Evolutionary conservation across 2,113 vertebrate genomes (phyloP).

Genomic region (Irena cyanogastra): DNA sequence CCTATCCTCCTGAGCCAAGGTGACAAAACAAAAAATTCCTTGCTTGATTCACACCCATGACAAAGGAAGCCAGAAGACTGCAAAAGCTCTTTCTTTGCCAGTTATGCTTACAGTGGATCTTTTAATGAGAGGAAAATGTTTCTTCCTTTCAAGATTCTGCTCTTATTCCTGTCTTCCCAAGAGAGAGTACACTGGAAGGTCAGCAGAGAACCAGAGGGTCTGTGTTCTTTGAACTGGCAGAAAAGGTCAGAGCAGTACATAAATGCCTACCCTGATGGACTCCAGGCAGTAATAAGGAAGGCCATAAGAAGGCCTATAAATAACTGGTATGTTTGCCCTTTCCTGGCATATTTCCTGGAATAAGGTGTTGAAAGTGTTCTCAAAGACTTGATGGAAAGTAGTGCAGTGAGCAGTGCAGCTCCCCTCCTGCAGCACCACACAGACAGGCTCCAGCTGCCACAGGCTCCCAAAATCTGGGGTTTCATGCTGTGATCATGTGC

Average conservation of each 20-base stretch:
- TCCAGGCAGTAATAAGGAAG: conserved; percentile 2
- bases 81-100: background rate
- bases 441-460: background rate
- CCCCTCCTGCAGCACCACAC: background rate
- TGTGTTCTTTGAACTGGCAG: conserved; percentile 1
- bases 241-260: conserved; percentile 36
- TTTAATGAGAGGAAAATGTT: background rate
- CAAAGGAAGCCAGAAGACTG: background rate
- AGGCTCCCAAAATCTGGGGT: background rate
- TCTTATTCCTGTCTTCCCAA: background rate
- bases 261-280: background rate
- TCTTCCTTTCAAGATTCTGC: background rate
- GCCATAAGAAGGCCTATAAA: conserved; percentile 7
- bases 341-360: conserved; percentile 17
- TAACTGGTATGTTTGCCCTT: background rate
- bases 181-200: background rate
- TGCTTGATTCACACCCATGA: background rate
- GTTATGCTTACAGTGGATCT: background rate
- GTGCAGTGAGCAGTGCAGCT: background rate
- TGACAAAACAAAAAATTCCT: background rate
- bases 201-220: background rate
- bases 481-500: background rate
- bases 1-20: background rate
- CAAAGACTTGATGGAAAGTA: background rate
- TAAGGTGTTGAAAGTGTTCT: background rate